A percentile compares a stretch with the other conserved stretches of the same genome.
Evolutionary conservation across 2,113 vertebrate genomes (phyloP).

Genomic region (Mustelus asterias): DNA sequence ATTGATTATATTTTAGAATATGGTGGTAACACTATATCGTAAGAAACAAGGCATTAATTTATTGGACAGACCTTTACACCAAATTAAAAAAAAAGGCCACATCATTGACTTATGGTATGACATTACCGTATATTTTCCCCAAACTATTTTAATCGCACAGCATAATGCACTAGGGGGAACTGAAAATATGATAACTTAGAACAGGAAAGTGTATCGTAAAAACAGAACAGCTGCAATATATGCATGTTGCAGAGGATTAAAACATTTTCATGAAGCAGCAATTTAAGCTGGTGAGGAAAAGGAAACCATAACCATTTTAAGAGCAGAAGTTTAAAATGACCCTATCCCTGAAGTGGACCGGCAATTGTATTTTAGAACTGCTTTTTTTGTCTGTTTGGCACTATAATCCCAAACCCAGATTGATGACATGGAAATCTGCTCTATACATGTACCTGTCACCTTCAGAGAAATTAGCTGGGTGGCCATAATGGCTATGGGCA

Average conservation of each 20-base stretch:
- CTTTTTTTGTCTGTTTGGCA: neutral
- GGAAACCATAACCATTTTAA: neutral
- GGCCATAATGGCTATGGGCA: no score
- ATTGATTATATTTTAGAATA: neutral
- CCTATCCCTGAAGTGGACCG: neutral
- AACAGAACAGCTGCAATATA: neutral
- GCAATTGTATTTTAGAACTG: neutral
- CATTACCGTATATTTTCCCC: neutral
- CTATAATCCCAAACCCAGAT: neutral
- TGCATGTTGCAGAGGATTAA: neutral
- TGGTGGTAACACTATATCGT: neutral
- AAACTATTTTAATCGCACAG: neutral
- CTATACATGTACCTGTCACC: neutral
- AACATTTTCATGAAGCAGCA: neutral
- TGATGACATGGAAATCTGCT: neutral
- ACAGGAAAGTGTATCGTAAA: neutral
- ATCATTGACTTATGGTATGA: neutral
- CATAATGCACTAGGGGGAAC: neutral
- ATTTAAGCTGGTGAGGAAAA: neutral
- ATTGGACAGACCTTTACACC: neutral
- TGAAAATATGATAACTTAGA: neutral
- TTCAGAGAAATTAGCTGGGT: neutral
- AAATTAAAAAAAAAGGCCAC: no score
- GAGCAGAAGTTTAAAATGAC: neutral
- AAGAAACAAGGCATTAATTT: neutral